Conservation (phyloP, 92 coral and sea anemone species). For the Palythoa grandiflora region DNA sequence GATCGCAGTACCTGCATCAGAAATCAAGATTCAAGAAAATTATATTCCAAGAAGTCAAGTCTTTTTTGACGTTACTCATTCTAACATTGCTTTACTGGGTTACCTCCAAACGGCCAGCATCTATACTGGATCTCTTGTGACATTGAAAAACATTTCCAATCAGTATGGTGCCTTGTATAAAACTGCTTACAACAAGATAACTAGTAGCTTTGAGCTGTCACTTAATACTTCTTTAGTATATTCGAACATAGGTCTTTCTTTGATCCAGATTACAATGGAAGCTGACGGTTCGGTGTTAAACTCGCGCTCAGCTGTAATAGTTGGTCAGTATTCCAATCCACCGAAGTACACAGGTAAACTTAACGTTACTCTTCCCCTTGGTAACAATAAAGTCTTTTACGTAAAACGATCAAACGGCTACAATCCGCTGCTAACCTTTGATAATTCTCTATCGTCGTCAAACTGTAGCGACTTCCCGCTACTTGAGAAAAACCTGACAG, state of each 20-base stretch:
- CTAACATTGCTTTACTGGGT: background rate
- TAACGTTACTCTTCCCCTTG: conserved; percentile 53
- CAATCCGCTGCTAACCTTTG: conserved; percentile 55
- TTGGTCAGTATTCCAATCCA: conserved; percentile 47
- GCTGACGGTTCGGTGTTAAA: conserved; percentile 47
- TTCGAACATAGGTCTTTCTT: conserved; percentile 54
- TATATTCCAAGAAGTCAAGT: conserved; percentile 17
- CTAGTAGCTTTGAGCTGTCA: conserved; percentile 36
- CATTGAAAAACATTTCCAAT: conserved; percentile 19
- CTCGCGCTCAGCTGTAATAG: conserved; percentile 38
- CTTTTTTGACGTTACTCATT: conserved; percentile 54
- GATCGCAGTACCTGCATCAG: conserved; percentile 43
- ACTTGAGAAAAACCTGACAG: conserved; percentile 35
- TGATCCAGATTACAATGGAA: conserved; percentile 52
- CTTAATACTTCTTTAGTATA: conserved; percentile 59
- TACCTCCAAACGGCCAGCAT: conserved; percentile 28
- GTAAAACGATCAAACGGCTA: conserved; percentile 61
- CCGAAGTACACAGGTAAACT: conserved; percentile 48
- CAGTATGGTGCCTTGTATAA: conserved; percentile 35
- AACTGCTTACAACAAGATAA: conserved; percentile 38
- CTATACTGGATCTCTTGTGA: conserved; percentile 36
- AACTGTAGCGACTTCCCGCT: conserved; percentile 63
- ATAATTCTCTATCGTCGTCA: conserved; percentile 52
- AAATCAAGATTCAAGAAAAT: conserved; percentile 37
- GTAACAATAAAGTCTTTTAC: conserved; percentile 33